Conservation (phyloP, 1,140 invertebrate species). For the Oryctes rhinoceros region DNA sequence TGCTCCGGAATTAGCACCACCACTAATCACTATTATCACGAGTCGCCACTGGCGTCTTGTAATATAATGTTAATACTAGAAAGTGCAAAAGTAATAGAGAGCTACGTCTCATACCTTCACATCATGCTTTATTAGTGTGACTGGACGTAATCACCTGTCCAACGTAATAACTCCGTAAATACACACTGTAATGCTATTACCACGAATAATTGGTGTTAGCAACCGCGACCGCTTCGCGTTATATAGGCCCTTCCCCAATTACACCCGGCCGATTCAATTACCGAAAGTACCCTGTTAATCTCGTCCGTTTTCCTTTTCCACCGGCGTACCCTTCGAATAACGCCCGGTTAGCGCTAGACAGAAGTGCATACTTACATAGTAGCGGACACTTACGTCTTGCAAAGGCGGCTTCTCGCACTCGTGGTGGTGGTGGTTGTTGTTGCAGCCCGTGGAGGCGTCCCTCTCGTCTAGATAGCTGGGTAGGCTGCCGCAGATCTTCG, state of each 20-base stretch:
- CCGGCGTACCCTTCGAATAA: background rate
- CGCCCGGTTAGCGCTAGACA: background rate
- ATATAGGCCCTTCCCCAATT: slow-evolving; percentile 6
- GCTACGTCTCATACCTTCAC: too few species aligned
- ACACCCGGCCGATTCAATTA: slow-evolving; percentile 21
- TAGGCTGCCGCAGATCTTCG: slow-evolving; percentile 69
- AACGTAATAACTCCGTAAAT: too few species aligned
- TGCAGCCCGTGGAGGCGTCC: slow-evolving; percentile 61
- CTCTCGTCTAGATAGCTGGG: slow-evolving; percentile 78
- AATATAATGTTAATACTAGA: too few species aligned
- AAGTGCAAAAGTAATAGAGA: too few species aligned
- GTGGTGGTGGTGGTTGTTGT: slow-evolving; percentile 70
- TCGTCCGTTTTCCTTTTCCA: background rate
- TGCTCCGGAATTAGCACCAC: too few species aligned
- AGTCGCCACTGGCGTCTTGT: too few species aligned
- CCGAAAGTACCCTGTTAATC: background rate
- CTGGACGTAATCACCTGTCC: too few species aligned
- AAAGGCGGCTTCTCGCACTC: slow-evolving; percentile 66
- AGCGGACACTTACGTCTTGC: slow-evolving; percentile 64
- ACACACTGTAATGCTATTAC: background rate
- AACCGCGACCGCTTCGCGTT: background rate
- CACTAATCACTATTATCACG: too few species aligned
- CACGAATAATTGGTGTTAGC: slow-evolving; percentile 9
- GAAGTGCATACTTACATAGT: background rate
- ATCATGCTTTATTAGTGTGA: too few species aligned